Evolutionary conservation across 2,888 invertebrate genomes (phyloP).

Genomic region (Drosophila tanythrix): DNA sequence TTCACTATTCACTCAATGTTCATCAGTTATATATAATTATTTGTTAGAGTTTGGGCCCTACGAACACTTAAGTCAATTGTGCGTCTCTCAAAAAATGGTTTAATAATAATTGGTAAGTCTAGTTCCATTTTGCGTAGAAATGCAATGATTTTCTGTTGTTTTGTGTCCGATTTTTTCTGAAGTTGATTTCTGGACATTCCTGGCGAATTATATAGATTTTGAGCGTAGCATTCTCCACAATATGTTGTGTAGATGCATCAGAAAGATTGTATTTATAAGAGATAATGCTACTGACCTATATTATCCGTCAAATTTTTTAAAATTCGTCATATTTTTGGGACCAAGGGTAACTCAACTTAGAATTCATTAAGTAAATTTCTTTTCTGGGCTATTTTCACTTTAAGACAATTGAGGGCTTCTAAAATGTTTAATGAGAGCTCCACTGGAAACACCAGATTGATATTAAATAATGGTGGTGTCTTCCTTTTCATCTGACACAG

Average conservation of each 20-base stretch:
- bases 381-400: too few relatives aligned
- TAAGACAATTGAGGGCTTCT: too few relatives aligned
- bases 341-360: too few relatives aligned
- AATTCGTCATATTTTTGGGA: neutral
- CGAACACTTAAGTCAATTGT: neutral
- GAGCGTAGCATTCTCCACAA: neutral
- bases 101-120: neutral
- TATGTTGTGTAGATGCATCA: neutral
- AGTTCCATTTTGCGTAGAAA: neutral
- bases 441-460: too few relatives aligned
- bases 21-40: neutral
- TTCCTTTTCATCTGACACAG: too few relatives aligned
- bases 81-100: neutral
- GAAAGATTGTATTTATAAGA: neutral
- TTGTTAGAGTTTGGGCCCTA: neutral
- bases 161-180: fast-evolving
- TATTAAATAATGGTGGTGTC: too few relatives aligned
- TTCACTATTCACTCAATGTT: neutral
- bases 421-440: too few relatives aligned
- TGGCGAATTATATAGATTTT: neutral
- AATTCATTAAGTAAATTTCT: too few relatives aligned
- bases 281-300: neutral
- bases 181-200: neutral
- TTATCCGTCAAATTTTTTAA: neutral
- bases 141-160: neutral